Evolutionary conservation across 1,140 invertebrate genomes (phyloP), one percentile per base, ranked within the genome.

Genomic region (Euura saliciscinereae): DNA sequence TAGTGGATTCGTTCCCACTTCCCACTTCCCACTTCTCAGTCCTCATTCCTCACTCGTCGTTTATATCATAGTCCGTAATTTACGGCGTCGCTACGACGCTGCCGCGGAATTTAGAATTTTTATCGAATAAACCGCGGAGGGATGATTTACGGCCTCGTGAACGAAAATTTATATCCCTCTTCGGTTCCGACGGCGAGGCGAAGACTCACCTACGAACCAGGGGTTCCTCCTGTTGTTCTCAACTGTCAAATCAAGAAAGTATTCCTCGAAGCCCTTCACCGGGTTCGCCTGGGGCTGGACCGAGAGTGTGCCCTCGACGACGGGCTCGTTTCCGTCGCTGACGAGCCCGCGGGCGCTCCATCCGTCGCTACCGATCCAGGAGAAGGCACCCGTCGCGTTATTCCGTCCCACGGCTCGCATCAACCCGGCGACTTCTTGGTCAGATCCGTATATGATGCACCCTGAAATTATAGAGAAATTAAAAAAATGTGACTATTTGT

Each of bases 291-390:
- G 93, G 0, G 96, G 96, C 80, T 98, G 96, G 1, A 98, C 94
- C 6, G 95, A 96, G 72, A 98, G 89, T 2, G 96, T 97, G n/a
- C 95, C 95, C 83, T 96, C 95, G 3, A 97, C 94, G 84, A 96
- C 94, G 1, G 91, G 88, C 84, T 98, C 96, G 81, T 96, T 97
- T 71, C 95, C 95, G 77, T 95, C 92, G 78, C 87, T 88, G 4
- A 98, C 97, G 51, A 98, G 86, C 46, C 94, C 92, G 44, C 96
- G 87, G 1, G 95, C 95, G 80, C 93, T 94, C 96, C 96, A 97
- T 2, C 97, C 97, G 82, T 98, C 97, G 65, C 95, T 97, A 0
- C 97, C 97, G 44, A 98, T 97, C 97, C 97, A 98, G 43, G 95
- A 95, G 88, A 98, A 98, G 66, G 90, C 90, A 3, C 95, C 94